Evolutionary conservation across 1,140 invertebrate species (phyloP), one percentile per base, ranked within the genome.

Genomic region (Batillaria attramentaria): DNA sequence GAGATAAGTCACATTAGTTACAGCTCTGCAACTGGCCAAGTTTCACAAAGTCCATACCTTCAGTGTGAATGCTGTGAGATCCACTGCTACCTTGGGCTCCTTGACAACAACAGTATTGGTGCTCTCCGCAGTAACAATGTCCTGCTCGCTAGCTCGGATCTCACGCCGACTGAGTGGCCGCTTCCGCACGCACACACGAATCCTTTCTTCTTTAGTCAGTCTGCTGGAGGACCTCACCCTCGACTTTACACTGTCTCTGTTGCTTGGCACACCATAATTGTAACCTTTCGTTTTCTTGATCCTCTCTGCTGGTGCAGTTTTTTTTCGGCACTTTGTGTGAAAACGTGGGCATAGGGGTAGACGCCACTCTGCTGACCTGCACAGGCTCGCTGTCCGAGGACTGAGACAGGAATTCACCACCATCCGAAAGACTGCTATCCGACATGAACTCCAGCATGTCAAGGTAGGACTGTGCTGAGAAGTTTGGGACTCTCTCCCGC

Each of bases 141-240:
- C 97, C 62, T 98, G 95, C 92, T 99, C 97, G n/a, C 80, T 83
- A 68, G 62, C 75, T 46, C 84, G 87, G 35, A 84, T 74, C 83
- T 91, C 94, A 92, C 97, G 97, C 86, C 96, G 97, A 89, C 97
- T 98, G 41, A 99, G 91, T 35, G 98, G 98, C 78, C 98, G 93
- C 92, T 99, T 99, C 82, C 98, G 92, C 3, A 99, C 97, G 91
- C 98, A 99, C 3, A 99, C 98, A 16, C 96, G 97, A 85, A 99
- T 99, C 77, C 81, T 84, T 13, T 88, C 88, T 33, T 88, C 85
- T 13, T 72, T 81, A 39, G 66, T 31, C 33, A 46, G 31, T 66
- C 80, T 66, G 31, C 66, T 70, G 3, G 60, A 66, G 1, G 74
- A 62, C 39, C 74, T 81, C n/a, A 72, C 60, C 33, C 72, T 81